Evolutionary conservation across 2,797 vertebrate species (phyloP), one percentile per base, ranked within the genome.

Genomic region (Synaphobranchus kaupii): DNA sequence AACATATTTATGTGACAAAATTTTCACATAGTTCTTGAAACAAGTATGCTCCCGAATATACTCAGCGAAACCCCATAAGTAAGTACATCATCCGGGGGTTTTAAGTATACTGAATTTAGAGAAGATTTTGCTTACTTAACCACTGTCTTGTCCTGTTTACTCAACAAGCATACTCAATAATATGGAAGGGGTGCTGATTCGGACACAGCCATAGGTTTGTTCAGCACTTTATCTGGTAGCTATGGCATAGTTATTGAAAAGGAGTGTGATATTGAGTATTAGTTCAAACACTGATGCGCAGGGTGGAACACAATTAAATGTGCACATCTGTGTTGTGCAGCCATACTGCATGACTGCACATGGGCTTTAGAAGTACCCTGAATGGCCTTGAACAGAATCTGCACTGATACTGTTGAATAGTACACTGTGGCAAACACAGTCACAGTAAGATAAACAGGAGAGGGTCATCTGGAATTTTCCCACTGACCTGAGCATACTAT

Each of bases 401-500:
- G 34, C 76, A 22, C 39, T 48, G 76, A 80, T 80, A 39, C 44
- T 10, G 20, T 80, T 47, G 39, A 48, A 20, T 7, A 22, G 39
- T 25, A 47, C 34, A 80, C 6, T 44, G 13, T 44, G 15, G 76
- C 71, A 76, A 76, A 76, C 71, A 31, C n/a, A 76, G 71, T 76
- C 31, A 76, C 71, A 34, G 71, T 17, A 80, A 47, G 76, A 80
- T 80, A 80, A 80, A 80, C 76, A 20, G 39, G 76, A 47, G 34
- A 80, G 76, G 76, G 34, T 80, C 76, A 80, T 80, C 76, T 80
- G 76, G 76, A 80, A 80, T 80, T 48, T 76, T 80, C 76, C 76
- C 76, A 80, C 76, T 47, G 44, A 20, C 39, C 44, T 47, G 76
- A 22, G 15, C 6, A 39, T 47, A 80, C 39, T 48, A 25, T 80